Percentiles rank a stretch among this genome's conserved stretches.
Conservation (phyloP, 2,888 invertebrate species). For the Spilosoma lubricipeda region DNA sequence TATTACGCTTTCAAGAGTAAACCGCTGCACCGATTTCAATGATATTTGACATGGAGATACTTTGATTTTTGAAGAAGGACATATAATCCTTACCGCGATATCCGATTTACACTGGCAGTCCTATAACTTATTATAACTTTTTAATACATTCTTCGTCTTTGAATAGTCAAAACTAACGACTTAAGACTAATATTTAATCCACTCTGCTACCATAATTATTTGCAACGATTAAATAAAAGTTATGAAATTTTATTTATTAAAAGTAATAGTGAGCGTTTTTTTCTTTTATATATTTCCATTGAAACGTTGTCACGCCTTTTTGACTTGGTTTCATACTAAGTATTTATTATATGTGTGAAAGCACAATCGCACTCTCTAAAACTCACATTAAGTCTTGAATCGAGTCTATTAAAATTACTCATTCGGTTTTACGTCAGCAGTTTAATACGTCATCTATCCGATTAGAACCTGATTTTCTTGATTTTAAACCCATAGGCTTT, state of each 20-base stretch:
- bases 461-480: neutral
- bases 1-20: too few species aligned
- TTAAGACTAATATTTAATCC: neutral
- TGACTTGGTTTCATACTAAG: conserved; percentile 3
- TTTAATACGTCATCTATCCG: neutral
- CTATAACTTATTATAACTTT: too few species aligned
- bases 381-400: neutral
- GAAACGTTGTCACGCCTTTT: conserved; percentile 1
- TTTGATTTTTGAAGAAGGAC: too few species aligned
- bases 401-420: neutral
- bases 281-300: neutral
- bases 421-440: neutral
- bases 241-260: neutral
- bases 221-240: neutral
- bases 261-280: neutral
- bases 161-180: neutral
- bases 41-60: too few species aligned
- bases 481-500: neutral
- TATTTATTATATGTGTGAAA: neutral
- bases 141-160: neutral
- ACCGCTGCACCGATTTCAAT: too few species aligned
- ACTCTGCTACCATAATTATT: neutral
- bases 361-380: neutral
- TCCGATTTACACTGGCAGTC: too few species aligned
- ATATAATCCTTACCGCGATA: too few species aligned